Conservation (phyloP, 2,888 invertebrate genomes). For the Nymphalis urticae region DNA sequence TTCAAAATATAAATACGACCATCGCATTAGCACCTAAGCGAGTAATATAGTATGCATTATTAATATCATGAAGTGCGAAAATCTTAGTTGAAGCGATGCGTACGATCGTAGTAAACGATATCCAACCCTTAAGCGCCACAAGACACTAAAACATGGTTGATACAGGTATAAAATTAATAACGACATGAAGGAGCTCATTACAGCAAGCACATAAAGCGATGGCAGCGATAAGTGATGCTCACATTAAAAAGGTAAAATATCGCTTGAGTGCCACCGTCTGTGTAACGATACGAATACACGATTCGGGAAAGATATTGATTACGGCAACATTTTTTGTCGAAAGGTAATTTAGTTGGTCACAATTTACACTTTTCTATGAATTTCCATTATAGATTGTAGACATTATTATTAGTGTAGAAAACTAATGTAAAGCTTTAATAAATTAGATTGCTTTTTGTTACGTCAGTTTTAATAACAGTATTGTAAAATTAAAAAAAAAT, state of each 20-base stretch:
- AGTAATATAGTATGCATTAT: constrained; percentile 8
- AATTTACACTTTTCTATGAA: constrained; percentile 1
- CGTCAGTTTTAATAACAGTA: background rate
- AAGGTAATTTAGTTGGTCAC: background rate
- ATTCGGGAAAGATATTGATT: constrained; percentile 22
- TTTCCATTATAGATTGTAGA: background rate
- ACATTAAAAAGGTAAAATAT: constrained; percentile 34
- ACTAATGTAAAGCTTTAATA: background rate
- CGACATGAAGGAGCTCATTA: constrained; percentile 36
- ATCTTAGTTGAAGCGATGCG: constrained; percentile 10
- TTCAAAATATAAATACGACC: background rate
- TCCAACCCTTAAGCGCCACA: constrained; percentile 27
- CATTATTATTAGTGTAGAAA: background rate
- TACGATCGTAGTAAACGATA: constrained; percentile 26
- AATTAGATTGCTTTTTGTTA: background rate
- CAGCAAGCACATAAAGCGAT: constrained; percentile 31
- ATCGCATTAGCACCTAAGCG: background rate
- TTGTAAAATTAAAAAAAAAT: background rate
- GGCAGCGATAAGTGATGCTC: constrained; percentile 34
- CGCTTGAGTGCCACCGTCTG: constrained; percentile 23
- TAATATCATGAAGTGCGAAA: constrained; percentile 19
- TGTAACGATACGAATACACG: constrained; percentile 10
- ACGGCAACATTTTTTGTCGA: constrained; percentile 7
- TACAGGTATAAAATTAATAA: constrained; percentile 40
- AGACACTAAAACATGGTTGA: constrained; percentile 33